phyloP scores from a whole-genome alignment of 2,797 vertebrate genomes.

The Hydrophis major region DNA sequence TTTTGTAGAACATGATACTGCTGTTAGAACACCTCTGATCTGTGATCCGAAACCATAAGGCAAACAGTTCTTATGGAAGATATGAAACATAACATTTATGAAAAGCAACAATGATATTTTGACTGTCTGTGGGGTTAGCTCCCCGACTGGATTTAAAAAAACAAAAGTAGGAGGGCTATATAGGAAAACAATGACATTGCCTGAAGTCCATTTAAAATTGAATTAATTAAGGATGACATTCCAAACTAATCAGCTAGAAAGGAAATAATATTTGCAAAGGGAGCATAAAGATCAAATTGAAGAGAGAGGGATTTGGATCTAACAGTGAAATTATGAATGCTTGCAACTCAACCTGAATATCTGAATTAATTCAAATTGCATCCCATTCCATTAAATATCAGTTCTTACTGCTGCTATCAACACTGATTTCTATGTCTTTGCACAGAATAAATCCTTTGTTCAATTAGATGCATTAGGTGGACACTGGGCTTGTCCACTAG shows the following conservation, averaged over 20 bases:
- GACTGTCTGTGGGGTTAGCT: neutral
- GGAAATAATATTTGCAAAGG: neutral
- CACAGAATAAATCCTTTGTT: neutral
- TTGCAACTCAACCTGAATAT: neutral
- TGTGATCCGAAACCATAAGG: neutral
- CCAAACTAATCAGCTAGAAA: neutral
- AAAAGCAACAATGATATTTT: neutral
- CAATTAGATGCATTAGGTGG: neutral
- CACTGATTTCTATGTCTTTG: neutral
- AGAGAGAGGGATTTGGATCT: neutral
- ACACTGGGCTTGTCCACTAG: neutral
- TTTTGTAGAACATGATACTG: neutral
- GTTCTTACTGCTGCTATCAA: neutral
- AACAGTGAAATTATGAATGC: neutral
- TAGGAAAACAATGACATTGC: neutral
- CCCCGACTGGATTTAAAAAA: no score
- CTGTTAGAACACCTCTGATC: neutral
- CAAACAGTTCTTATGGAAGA: neutral
- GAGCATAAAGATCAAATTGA: neutral
- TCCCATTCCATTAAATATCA: neutral
- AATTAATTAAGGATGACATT: neutral
- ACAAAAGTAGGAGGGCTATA: neutral
- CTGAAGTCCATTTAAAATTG: neutral
- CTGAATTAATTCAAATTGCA: neutral
- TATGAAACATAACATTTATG: neutral